Evolutionary conservation across 2,797 vertebrate species (phyloP), one percentile per base, ranked within the genome.

Genomic region (Coilia nasus): DNA sequence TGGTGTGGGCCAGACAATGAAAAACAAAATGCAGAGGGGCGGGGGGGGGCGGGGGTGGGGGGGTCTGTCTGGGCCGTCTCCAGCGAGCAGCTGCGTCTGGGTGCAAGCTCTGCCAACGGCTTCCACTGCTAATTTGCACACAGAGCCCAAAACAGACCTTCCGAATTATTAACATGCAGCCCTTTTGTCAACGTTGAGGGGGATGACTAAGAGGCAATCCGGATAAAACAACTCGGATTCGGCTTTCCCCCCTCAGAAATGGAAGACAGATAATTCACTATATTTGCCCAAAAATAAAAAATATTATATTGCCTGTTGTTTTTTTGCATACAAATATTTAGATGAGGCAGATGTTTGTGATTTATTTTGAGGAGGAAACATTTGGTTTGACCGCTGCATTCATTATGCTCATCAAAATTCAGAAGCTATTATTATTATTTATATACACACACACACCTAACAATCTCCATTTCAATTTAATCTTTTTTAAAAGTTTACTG

Each of bases 401-500:
- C 71, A 78, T 78, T 78, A 78, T 17, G 14, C 71, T 44, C 35
- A 78, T 78, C 71, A 78, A 78, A 41, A 78, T 78, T 78, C 71
- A 78, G 35, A 78, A 21, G 71, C 71, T 78, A 78, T 78, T 78
- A 21, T n/a, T n/a, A n/a, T n/a, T 78, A 78, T 78, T 78, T 78
- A 78, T 78, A 78, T 44, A 54, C 50, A 54, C 50, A 54, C 50
- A 54, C 50, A 78, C 31, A 44, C 71, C 35, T 78, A 78, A 78
- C 31, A 78, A 78, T 78, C 71, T 44, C 71, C 71, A 78, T 78
- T 78, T 78, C 71, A 78, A 78, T 35, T 41, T 78, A 78, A 35
- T 82, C 41, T 57, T 83, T 87, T 87, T 84, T 57, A 82, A 89
- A 89, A 89, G 84, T 90, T 91, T 88, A 80, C 84, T 87, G 50